Evolutionary conservation across 92 coral and sea anemone species (phyloP).

Genomic region (Parazoanthus atlanticus): DNA sequence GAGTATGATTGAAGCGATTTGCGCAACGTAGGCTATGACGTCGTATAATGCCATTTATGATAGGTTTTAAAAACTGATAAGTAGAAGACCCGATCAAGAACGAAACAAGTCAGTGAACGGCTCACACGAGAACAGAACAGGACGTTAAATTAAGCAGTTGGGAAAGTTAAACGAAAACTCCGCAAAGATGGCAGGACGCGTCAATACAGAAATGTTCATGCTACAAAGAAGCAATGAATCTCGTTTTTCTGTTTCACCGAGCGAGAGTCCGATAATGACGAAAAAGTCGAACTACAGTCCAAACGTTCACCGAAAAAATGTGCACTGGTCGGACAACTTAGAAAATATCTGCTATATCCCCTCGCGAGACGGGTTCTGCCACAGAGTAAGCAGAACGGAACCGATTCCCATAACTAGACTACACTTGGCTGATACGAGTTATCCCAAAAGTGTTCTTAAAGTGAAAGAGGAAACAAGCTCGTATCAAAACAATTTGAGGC

Average conservation of each 20-base stretch:
- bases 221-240: neutral
- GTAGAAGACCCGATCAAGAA: neutral
- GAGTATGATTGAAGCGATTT: neutral
- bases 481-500: neutral
- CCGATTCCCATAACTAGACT: neutral
- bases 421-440: neutral
- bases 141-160: neutral
- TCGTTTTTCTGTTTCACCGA: neutral
- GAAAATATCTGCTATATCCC: constrained; percentile 9
- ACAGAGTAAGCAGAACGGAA: neutral
- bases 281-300: neutral
- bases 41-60: too few relatives aligned
- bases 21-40: neutral
- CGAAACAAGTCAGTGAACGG: neutral
- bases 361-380: constrained; percentile 4
- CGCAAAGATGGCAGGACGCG: neutral
- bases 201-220: neutral
- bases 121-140: neutral
- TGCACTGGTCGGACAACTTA: constrained; percentile 26
- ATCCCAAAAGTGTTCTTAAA: constrained; percentile 23
- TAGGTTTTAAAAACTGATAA: too few relatives aligned
- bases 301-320: neutral
- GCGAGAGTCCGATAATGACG: neutral
- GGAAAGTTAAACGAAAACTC: neutral
- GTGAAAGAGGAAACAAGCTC: neutral